Evolutionary conservation across 1,140 invertebrate genomes (phyloP).

Genomic region (Mizuhopecten yessoensis): DNA sequence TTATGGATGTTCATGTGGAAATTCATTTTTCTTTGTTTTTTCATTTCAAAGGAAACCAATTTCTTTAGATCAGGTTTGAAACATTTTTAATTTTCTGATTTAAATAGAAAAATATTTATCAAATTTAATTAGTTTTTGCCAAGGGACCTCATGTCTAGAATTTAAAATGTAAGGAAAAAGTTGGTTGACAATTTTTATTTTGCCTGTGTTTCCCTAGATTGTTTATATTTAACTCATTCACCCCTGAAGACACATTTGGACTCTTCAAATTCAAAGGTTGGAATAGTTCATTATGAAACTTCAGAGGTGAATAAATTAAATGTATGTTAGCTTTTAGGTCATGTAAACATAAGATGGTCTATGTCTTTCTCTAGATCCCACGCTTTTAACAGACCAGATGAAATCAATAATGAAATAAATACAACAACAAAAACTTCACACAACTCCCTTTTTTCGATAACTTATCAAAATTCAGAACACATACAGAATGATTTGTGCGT

Average conservation of each 20-base stretch:
- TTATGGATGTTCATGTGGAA: neutral
- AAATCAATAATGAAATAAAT: neutral
- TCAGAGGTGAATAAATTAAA: too few relatives aligned
- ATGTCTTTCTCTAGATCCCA: neutral
- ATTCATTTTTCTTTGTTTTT: neutral
- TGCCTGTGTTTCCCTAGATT: neutral
- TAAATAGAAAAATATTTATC: too few relatives aligned
- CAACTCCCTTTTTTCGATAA: neutral
- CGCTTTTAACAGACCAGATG: neutral
- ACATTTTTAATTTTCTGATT: too few relatives aligned
- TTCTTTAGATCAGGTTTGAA: too few relatives aligned
- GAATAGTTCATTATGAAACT: too few relatives aligned
- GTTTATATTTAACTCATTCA: too few relatives aligned
- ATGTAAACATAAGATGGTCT: neutral
- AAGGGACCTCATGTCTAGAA: too few relatives aligned
- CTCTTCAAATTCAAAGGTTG: too few relatives aligned
- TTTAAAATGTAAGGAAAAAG: too few relatives aligned
- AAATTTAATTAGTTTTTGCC: too few relatives aligned
- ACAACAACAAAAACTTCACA: neutral
- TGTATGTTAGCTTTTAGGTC: neutral
- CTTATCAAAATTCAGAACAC: neutral
- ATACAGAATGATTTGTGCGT: neutral
- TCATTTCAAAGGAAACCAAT: neutral
- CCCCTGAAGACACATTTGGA: too few relatives aligned
- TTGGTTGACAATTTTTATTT: too few relatives aligned